Percentiles rank a stretch among this genome's conserved stretches.
Evolutionary conservation across 2,797 vertebrate species (phyloP).

Genomic region (Notoglanidium macrostoma): DNA sequence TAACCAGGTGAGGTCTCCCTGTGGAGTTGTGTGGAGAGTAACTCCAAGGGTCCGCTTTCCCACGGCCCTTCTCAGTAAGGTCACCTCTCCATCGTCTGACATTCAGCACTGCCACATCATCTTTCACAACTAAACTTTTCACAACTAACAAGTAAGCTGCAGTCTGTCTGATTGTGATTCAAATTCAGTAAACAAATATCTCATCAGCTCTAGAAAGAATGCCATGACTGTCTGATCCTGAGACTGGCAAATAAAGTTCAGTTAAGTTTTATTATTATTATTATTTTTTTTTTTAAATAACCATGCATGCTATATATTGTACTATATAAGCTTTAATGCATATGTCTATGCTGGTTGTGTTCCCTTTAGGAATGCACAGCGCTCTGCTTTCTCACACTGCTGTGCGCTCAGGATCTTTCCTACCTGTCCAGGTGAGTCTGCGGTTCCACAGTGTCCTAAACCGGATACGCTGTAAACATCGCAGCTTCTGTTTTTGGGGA

Average conservation of each 20-base stretch:
- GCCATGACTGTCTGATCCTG: neutral
- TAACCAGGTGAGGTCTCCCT: slow-evolving; percentile 68
- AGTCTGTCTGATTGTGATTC: neutral
- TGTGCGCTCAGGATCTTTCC: slow-evolving; percentile 37
- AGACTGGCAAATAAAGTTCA: neutral
- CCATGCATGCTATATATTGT: neutral
- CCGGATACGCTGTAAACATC: slow-evolving; percentile 79
- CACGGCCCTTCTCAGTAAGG: slow-evolving; percentile 72
- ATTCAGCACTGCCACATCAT: slow-evolving; percentile 55
- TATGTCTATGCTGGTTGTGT: neutral
- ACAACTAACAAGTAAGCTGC: slow-evolving; percentile 11
- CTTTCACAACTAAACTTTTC: slow-evolving; percentile 49
- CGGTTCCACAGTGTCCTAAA: slow-evolving; percentile 58
- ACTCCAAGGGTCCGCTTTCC: slow-evolving; percentile 71
- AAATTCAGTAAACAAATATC: neutral
- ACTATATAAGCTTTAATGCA: neutral
- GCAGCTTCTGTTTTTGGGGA: slow-evolving; percentile 75
- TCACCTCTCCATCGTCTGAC: slow-evolving; percentile 70
- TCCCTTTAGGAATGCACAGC: neutral
- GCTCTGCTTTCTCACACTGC: neutral
- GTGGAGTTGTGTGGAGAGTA: slow-evolving; percentile 68
- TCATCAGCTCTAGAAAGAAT: neutral
- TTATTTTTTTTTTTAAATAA: no score
- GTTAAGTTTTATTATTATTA: no score
- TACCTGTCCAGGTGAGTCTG: slow-evolving; percentile 71